Base-by-base conservation (phyloP, 2,113 vertebrate genomes). In the Oncorhynchus keta region DNA sequence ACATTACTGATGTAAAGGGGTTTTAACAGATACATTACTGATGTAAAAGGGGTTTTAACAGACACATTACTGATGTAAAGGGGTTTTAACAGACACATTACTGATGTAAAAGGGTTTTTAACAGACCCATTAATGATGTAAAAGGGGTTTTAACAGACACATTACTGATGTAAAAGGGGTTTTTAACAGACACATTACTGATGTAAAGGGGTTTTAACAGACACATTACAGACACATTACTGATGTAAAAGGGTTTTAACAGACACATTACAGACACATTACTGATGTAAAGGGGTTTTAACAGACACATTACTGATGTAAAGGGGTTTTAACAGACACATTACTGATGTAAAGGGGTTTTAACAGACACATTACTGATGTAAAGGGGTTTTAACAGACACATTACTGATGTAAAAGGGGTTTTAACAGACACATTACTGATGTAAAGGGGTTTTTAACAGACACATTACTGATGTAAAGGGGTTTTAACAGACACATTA, bases 331-430 rank as follows among this genome's bases (percentile, higher is more conserved):
- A n/a, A n/a, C n/a, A n/a, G n/a, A n/a, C 88, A 93, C 87, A 71
- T 87, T 88, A 92, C 86, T 88, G 79, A 89, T 92, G 88, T 84
- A 87, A 86, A 89, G n/a, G n/a, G n/a, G n/a, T n/a, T n/a, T n/a
- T n/a, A n/a, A n/a, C n/a, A n/a, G n/a, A n/a, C 88, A 93, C 87
- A 71, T 87, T 88, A 92, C 86, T 88, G 79, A 89, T 92, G 88
- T 84, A 87, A 86, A 89, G n/a, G n/a, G n/a, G n/a, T n/a, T n/a
- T n/a, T n/a, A n/a, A n/a, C n/a, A n/a, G n/a, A n/a, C 88, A 93
- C 87, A 71, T 87, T 88, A 92, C 86, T 88, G 79, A 89, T 92
- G 88, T 84, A 87, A 86, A 89, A 91, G 79, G 80, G n/a, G n/a
- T n/a, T n/a, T n/a, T n/a, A n/a, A n/a, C n/a, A n/a, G n/a, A n/a